Evolutionary conservation across 2,797 vertebrate genomes (phyloP).

Genomic region (Salmo trutta): DNA sequence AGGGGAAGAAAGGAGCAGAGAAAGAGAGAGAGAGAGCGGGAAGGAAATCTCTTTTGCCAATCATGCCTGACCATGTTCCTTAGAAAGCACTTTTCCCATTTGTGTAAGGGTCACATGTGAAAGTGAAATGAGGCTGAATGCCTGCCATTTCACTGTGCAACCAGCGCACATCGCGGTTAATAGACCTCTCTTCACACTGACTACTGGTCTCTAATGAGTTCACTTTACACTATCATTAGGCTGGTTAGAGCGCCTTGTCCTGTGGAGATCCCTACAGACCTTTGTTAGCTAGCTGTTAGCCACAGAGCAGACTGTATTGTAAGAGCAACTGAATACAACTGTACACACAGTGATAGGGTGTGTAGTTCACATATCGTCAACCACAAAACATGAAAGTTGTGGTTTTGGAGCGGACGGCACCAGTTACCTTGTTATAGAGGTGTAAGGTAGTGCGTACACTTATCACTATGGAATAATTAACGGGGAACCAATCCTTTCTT

Average conservation of each 20-base stretch:
- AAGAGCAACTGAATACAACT: not conserved
- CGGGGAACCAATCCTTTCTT: not conserved
- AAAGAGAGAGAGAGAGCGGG: constrained; percentile 3
- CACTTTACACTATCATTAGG: constrained; percentile 45
- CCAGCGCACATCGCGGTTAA: constrained; percentile 9
- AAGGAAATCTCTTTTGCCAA: constrained; percentile 39
- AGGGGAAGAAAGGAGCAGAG: too few species aligned
- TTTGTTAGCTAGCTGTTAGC: constrained; percentile 7
- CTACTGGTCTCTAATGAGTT: constrained; percentile 50
- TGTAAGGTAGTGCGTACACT: not conserved
- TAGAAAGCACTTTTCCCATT: constrained; percentile 47
- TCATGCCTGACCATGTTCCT: constrained; percentile 51
- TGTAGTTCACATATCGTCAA: not conserved
- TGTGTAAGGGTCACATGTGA: constrained; percentile 46
- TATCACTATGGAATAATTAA: not conserved
- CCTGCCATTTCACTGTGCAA: constrained; percentile 17
- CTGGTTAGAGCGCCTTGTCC: constrained; percentile 25
- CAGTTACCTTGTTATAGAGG: too few species aligned
- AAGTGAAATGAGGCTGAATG: constrained; percentile 44
- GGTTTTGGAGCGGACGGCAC: not conserved
- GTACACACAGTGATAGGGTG: not conserved
- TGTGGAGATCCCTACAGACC: constrained; percentile 30
- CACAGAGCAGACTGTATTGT: not conserved
- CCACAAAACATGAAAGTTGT: not conserved
- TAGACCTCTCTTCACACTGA: constrained; percentile 37